phyloP scores from a whole-genome alignment of 1,140 invertebrate genomes.

The Propsilocerus akamusi region DNA sequence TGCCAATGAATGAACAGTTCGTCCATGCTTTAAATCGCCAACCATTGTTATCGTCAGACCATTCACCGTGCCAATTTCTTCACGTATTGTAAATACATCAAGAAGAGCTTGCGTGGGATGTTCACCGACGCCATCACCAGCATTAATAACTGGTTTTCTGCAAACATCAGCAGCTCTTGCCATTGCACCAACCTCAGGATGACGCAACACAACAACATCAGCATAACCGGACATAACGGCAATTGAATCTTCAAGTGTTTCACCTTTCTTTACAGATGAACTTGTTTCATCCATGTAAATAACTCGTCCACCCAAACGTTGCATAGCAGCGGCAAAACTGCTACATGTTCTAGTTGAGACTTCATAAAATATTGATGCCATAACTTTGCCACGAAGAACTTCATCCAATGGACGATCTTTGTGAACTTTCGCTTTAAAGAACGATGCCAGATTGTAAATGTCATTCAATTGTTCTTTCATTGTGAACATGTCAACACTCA shows the following conservation, averaged over 20 bases:
- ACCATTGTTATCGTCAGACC: slow-evolving; percentile 83
- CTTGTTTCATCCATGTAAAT: slow-evolving; percentile 73
- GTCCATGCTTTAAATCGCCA: slow-evolving; percentile 92
- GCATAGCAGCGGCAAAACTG: slow-evolving; percentile 93
- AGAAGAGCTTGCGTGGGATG: slow-evolving; percentile 96
- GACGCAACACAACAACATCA: slow-evolving; percentile 85
- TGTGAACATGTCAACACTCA: slow-evolving; percentile 69
- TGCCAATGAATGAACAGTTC: slow-evolving; percentile 95
- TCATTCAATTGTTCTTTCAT: slow-evolving; percentile 77
- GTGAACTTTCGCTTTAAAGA: slow-evolving; percentile 57
- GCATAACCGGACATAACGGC: slow-evolving; percentile 70
- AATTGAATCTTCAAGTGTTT: slow-evolving; percentile 81
- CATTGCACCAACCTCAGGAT: slow-evolving; percentile 85
- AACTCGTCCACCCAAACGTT: slow-evolving; percentile 80
- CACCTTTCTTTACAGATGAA: slow-evolving; percentile 93
- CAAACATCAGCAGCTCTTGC: slow-evolving; percentile 54
- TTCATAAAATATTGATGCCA: slow-evolving; percentile 96
- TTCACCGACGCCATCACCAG: slow-evolving; percentile 94
- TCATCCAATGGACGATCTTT: slow-evolving; percentile 74
- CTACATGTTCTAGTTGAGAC: slow-evolving; percentile 89
- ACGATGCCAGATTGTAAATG: slow-evolving; percentile 86
- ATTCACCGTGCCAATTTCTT: slow-evolving; percentile 98
- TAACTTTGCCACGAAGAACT: slow-evolving; percentile 80
- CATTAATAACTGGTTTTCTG: slow-evolving; percentile 87
- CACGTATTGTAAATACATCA: slow-evolving; percentile 94